phyloP scores from a whole-genome alignment of 1,140 invertebrate genomes.

The Maniola jurtina region DNA sequence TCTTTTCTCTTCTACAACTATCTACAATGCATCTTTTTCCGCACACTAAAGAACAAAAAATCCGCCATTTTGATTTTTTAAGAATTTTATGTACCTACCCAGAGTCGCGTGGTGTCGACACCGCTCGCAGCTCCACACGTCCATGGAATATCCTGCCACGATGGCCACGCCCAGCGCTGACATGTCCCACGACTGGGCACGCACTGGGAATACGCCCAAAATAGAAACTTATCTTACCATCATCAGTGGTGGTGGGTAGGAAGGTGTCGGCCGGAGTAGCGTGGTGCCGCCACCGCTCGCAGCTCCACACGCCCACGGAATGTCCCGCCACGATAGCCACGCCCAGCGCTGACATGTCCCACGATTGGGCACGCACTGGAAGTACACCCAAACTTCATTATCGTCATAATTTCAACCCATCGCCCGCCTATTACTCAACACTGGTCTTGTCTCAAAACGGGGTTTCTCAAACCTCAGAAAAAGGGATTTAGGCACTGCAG shows the following conservation, averaged over 20 bases:
- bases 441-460: too few species aligned
- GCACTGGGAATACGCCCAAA: constrained; percentile 74
- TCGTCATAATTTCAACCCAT: too few species aligned
- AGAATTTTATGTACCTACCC: too few species aligned
- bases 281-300: constrained; percentile 63
- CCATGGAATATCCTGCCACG: constrained; percentile 90
- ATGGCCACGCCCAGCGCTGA: constrained; percentile 95
- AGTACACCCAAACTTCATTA: background rate
- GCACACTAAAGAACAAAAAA: too few species aligned
- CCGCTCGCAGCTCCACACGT: constrained; percentile 80
- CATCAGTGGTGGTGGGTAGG: constrained; percentile 86
- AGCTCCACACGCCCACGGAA: constrained; percentile 86
- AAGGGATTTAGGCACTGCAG: too few species aligned
- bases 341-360: constrained; percentile 94
- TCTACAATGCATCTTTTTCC: too few species aligned
- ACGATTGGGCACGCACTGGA: constrained; percentile 88
- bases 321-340: constrained; percentile 93
- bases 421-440: too few species aligned
- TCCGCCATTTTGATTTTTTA: too few species aligned
- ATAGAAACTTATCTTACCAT: constrained; percentile 82
- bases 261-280: constrained; percentile 86
- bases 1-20: too few species aligned
- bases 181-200: constrained; percentile 92
- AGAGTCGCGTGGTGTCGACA: constrained; percentile 77
- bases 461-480: too few species aligned